Conservation (phyloP, 1,140 invertebrate genomes). For the Musca vetustissima region DNA sequence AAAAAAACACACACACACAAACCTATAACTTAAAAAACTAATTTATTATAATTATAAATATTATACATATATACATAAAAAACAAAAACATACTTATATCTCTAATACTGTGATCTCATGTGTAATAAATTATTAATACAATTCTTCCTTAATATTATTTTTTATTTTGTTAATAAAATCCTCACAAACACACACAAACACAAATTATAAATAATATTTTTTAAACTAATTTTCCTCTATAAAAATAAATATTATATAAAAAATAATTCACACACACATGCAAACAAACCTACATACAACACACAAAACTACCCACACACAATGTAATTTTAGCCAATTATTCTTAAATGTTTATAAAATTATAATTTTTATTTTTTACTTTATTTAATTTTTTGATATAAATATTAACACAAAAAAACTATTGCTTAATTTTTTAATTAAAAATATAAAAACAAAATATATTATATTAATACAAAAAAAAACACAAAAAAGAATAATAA, state of each 20-base stretch:
- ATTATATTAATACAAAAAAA: slow-evolving; percentile 21
- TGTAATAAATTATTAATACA: slow-evolving; percentile 53
- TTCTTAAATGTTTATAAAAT: slow-evolving; percentile 12
- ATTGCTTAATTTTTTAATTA: not conserved
- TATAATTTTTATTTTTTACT: not conserved
- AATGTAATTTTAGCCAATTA: slow-evolving; percentile 33
- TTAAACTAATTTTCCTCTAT: not conserved
- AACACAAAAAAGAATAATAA: slow-evolving; percentile 26
- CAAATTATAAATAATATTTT: too few relatives aligned
- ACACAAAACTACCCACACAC: slow-evolving; percentile 1
- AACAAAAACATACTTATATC: slow-evolving; percentile 53
- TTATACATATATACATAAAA: slow-evolving; percentile 27
- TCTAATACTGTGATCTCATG: slow-evolving; percentile 57
- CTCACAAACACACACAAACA: too few relatives aligned
- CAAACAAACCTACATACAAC: slow-evolving; percentile 9
- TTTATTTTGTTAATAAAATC: slow-evolving; percentile 35
- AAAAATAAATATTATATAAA: not conserved
- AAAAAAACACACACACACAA: not conserved
- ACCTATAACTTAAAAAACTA: not conserved
- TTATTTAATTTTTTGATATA: not conserved
- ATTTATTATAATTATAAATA: slow-evolving; percentile 9
- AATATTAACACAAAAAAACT: not conserved
- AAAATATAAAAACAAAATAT: slow-evolving; percentile 12
- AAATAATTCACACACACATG: slow-evolving; percentile 36
- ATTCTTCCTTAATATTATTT: slow-evolving; percentile 36